Percentiles rank a stretch among this genome's conserved stretches.
Conservation (phyloP, 1,140 invertebrate species). For the Orussus abietinus region DNA sequence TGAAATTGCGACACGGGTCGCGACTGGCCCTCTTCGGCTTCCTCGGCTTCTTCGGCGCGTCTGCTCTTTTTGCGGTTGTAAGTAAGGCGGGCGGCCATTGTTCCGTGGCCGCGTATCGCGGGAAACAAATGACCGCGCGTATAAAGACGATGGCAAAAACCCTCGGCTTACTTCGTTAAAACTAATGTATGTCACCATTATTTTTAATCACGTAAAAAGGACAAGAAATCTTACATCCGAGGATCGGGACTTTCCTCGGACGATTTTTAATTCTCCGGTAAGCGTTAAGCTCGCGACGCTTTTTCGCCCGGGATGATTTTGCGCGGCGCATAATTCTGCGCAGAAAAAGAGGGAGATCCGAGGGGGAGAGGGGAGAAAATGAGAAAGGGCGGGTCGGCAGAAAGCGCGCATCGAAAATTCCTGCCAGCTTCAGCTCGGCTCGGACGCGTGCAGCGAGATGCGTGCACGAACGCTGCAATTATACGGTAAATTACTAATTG, state of each 20-base stretch:
- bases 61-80: not conserved
- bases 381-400: not conserved
- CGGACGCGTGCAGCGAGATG: no score
- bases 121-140: slow-evolving; percentile 36
- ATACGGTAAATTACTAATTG: slow-evolving; percentile 49
- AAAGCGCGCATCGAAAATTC: slow-evolving; percentile 19
- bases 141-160: slow-evolving; percentile 34
- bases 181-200: slow-evolving; percentile 44
- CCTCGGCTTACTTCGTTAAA: slow-evolving; percentile 36
- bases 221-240: slow-evolving; percentile 14
- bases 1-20: slow-evolving; percentile 24
- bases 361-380: slow-evolving; percentile 6
- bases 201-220: slow-evolving; percentile 40
- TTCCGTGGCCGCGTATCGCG: slow-evolving; percentile 18
- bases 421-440: no score
- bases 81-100: slow-evolving; percentile 28
- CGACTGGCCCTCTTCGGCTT: not conserved
- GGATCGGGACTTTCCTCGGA: not conserved
- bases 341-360: slow-evolving; percentile 1
- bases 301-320: no score
- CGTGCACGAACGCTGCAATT: slow-evolving; percentile 35
- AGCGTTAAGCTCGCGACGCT: no score
- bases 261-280: not conserved
- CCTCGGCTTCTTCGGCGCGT: slow-evolving; percentile 5
- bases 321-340: not conserved